Evolutionary conservation across 2,888 invertebrate species (phyloP), one percentile per base, ranked within the genome.

Genomic region (Nephrotoma guestfalica): DNA sequence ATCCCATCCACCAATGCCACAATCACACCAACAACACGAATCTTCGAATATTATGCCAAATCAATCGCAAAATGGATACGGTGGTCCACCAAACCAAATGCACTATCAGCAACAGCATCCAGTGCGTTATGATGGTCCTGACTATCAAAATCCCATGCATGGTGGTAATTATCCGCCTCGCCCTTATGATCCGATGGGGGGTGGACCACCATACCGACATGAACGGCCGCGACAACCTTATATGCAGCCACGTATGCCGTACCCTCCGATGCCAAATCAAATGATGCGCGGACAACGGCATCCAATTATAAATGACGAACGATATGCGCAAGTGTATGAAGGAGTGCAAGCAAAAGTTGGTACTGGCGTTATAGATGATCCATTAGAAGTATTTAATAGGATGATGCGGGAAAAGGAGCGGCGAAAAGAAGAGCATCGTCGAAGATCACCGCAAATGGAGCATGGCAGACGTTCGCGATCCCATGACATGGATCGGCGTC

Each of bases 341-440:
- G 91, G 91, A 40, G 91, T 91, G 4, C 90, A 90, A 0, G 91
- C 90, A 2, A 91, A 91, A 88, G 91, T 91, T 85, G 91, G 91
- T 13, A 89, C 90, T 30, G 91, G 91, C 88, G 93, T 94, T 87
- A 96, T 95, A 88, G 96, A 96, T 89, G 97, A 97, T 92, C 96
- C 97, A 4, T 91, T 97, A 89, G 96, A 96, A 90, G 96, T 96
- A 86, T 97, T 97, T 91, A 96, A 97, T 91, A 93, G 96, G 88
- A 96, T 97, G 93, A 93, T 97, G 89, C 93, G 96, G 88, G 97
- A 97, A 91, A 97, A 97, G 91, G 94, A 95, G 86, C 93, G 95
- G 87, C 90, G 92, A 84, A 92, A 93, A 88, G 92, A 91, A 85
- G 92, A 93, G 87, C 91, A 92, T 42, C 90, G 92, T 86, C 40